Evolutionary conservation across 1,140 invertebrate species (phyloP), one percentile per base, ranked within the genome.

Genomic region (Cheumatopsyche charites): DNA sequence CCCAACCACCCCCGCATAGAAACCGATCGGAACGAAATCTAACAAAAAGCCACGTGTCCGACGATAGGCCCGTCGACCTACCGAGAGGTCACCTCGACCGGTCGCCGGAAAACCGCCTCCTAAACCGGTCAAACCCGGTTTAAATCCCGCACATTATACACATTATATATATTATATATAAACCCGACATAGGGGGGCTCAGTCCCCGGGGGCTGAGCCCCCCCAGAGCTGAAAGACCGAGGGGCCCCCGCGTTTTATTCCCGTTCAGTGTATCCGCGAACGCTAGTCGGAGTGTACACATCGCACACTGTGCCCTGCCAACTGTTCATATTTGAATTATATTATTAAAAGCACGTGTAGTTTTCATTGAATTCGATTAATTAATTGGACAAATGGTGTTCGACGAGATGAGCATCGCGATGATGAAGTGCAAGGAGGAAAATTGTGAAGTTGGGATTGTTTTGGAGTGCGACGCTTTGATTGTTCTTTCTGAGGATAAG

Each of bases 351-450:
- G 29, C 29, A 36, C 29, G 29, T 36, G 29, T 9, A 4, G 29
- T 17, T 7, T 17, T 19, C 6, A 17, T 15, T 19, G 45, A 29
- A 26, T 1, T 23, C 68, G n/a, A 15, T 36, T 36, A 9, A 4
- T 9, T 3, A 36, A 9, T 36, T 47, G 19, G 36, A 41, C 82
- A 79, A 79, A 84, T 83, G 82, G 82, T 83, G 80, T 82, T 82
- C 79, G 78, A 80, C 80, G 79, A 80, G 77, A 80, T 81, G 79
- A 80, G 79, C 80, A 79, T 78, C 68, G 79, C 80, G 80, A 81
- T 82, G 82, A 85, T 85, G 83, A 84, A 84, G 83, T 85, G 83
- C 79, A 83, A 83, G 80, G 82, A 83, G 81, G 82, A 82, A 79
- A 85, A 84, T 76, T 85, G 83, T 78, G 83, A 85, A 79, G 82